Evolutionary conservation across 2,888 invertebrate species (phyloP), one percentile per base, ranked within the genome.

Genomic region (Lysandra coridon): DNA sequence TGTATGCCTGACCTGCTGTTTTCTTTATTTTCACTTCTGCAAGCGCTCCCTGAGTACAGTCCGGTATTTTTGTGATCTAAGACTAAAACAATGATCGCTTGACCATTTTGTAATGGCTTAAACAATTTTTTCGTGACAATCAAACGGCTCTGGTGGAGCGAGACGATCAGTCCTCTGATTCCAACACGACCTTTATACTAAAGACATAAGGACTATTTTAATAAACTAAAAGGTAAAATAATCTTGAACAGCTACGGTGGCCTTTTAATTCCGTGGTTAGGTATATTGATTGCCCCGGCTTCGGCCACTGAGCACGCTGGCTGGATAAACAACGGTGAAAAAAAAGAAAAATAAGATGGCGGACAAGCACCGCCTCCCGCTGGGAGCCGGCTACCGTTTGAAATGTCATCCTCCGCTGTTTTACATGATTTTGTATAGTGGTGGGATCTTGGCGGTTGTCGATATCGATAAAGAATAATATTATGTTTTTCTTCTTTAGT

Each of bases 321-420:
- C 89, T 92, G 92, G 93, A 92, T 92, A 93, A 94, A 94, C 93
- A 93, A 94, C 92, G 91, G 90, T 57, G 85, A 88, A 90, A 92
- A 91, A 89, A 87, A 86, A 89, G 89, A 91, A 91, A 92, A 91
- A 88, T 89, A 92, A 92, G 89, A 92, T 92, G 92, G 92, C 90
- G 86, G 89, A 85, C 87, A 86, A 85, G 92, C 89, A 88, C 91
- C 93, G 92, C 94, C 93, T 90, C 93, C 93, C 85, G 92, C 92
- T 88, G 93, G 80, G 91, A 84, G 82, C 83, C 85, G 85, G 92
- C 94, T 94, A 93, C 94, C 92, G 94, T 93, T 92, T 92, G 87
- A 90, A 93, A 90, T 90, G 92, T 91, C 92, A 93, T 92, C 92
- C 92, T 88, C 88, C 85, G 86, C 85, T 86, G 88, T 87, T 82